Percentiles rank a stretch among this genome's conserved stretches.
Evolutionary conservation across 2,113 vertebrate species (phyloP).

Genomic region (Pelobates fuscus): DNA sequence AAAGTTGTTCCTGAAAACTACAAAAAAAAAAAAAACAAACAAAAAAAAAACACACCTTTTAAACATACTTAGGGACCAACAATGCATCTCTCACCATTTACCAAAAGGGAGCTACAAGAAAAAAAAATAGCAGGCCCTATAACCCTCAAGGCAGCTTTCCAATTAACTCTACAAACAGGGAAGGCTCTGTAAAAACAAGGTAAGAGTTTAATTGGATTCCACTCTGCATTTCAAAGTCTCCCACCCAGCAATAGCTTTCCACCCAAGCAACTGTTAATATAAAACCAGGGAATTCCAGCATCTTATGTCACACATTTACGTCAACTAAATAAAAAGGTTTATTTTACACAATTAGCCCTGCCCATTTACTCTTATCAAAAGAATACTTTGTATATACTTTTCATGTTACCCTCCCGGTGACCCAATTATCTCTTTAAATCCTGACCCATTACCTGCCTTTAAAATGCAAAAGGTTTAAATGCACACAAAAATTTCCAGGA

Average conservation of each 20-base stretch:
- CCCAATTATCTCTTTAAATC: too few species aligned
- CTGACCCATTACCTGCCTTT: not conserved
- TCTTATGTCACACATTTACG: constrained; percentile 27
- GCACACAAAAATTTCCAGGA: not conserved
- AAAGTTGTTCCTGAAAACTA: too few species aligned
- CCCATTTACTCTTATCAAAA: too few species aligned
- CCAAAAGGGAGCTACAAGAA: constrained; percentile 12
- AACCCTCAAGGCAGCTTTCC: constrained; percentile 27
- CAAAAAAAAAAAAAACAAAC: too few species aligned
- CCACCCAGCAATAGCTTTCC: constrained; percentile 24
- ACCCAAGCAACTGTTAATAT: constrained; percentile 28
- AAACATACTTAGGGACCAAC: too few species aligned
- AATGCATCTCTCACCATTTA: not conserved
- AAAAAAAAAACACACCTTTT: too few species aligned
- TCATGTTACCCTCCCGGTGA: too few species aligned
- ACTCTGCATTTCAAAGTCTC: constrained; percentile 37
- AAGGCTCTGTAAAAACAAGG: constrained; percentile 34
- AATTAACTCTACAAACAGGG: constrained; percentile 45
- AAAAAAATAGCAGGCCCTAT: not conserved
- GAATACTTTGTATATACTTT: too few species aligned
- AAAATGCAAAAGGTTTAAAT: not conserved
- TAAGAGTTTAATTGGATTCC: constrained; percentile 48
- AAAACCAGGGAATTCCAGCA: not conserved
- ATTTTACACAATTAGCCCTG: not conserved
- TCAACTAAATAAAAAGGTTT: not conserved